A percentile compares a stretch with the other conserved stretches of the same genome.
These are phyloP conservation scores for Lagothrix lagotricha DNA, from an alignment of 2,797 vertebrate genomes.

Conservation along the genomic window DNA sequence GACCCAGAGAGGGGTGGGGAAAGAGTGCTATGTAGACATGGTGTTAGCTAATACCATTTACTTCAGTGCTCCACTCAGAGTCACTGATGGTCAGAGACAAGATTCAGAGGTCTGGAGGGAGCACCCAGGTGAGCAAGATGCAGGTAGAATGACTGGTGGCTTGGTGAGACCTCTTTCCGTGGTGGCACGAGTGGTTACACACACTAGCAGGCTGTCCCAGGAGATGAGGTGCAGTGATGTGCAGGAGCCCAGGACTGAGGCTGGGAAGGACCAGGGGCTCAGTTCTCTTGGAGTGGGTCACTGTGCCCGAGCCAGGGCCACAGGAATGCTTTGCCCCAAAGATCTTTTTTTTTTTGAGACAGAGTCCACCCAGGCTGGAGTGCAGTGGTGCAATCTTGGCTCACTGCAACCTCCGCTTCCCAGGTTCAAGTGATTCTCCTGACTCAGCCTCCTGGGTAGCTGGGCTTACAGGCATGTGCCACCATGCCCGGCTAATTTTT, in stretches of 20 bases:
- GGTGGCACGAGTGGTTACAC: not conserved
- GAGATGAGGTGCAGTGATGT: rapidly evolving
- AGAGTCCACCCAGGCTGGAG: not conserved
- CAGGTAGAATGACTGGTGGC: not conserved
- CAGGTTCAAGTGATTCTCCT: not conserved
- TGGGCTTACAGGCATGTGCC: not conserved
- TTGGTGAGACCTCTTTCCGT: not conserved
- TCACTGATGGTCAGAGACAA: not conserved
- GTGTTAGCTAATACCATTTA: no score
- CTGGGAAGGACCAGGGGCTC: not conserved
- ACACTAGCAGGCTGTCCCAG: rapidly evolving
- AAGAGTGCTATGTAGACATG: rapidly evolving
- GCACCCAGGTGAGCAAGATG: not conserved
- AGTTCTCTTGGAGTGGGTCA: not conserved
- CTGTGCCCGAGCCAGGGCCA: not conserved
- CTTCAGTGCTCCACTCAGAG: not conserved
- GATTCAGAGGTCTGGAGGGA: not conserved
- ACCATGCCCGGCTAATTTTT: not conserved
- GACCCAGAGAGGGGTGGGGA: rapidly evolving
- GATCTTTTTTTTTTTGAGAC: not conserved
- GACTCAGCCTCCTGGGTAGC: not conserved
- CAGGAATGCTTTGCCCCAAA: not conserved
- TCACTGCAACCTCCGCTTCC: not conserved
- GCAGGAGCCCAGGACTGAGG: not conserved
- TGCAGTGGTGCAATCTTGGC: not conserved